Evolutionary conservation across 1,140 invertebrate species (phyloP), one percentile per base, ranked within the genome.

Genomic region (Leguminivora glycinivorella): DNA sequence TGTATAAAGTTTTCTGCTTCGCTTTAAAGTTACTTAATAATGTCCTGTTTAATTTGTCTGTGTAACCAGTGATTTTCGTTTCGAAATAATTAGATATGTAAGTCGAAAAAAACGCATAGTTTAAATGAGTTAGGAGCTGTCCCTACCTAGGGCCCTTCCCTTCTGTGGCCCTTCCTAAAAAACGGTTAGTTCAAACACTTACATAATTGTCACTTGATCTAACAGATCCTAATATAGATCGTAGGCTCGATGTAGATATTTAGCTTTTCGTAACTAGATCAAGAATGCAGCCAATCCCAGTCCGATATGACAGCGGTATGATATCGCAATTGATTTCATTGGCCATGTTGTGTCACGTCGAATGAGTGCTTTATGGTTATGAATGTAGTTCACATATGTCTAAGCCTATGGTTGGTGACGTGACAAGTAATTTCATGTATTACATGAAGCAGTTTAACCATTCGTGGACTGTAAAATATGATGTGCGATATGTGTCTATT

Each of bases 261-360:
- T n/a, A 52, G 47, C 47, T 52, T 52, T 52, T 22, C 47, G 19
- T 22, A 52, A 52, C 47, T 52, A 52, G 47, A 52, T 52, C 19
- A 52, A 52, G 47, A 52, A 52, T 52, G 47, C 22, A n/a, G 19
- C 47, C 47, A 52, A 52, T 17, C n/a, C 47, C 47, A 22, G 47
- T 10, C 47, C 17, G 47, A 22, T 52, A 52, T 52, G 47, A 52
- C 47, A 52, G 47, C 7, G 7, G 47, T 52, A 1, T 52, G 47
- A 52, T 52, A 52, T 19, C 47, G 47, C 47, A 52, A 52, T 52
- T 52, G 17, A 52, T 52, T 22, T 52, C 22, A 22, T 52, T 22
- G 47, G 19, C 7, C 47, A 22, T 52, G 47, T 52, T 22, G 6
- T 52, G 47, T 17, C 47, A 52, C n/a, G 17, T 52, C 47, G 4